phyloP scores from a whole-genome alignment of 2,113 vertebrate genomes.

The Anhinga rufa region DNA sequence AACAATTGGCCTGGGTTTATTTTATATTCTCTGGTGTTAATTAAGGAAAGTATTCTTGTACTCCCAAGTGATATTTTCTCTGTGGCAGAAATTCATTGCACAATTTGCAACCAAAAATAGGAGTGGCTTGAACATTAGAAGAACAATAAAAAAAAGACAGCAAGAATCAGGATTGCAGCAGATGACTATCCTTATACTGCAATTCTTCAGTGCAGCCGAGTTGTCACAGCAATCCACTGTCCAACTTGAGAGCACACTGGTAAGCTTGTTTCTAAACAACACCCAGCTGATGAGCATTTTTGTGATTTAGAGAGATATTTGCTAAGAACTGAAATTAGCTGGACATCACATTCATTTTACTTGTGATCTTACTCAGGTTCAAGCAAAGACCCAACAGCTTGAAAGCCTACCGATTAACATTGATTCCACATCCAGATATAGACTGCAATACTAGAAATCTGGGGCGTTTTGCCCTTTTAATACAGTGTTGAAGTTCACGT shows the following conservation, averaged over 20 bases:
- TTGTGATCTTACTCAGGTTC: neutral
- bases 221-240: neutral
- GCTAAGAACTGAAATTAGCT: neutral
- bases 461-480: neutral
- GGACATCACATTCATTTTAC: neutral
- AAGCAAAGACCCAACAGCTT: neutral
- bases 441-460: neutral
- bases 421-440: neutral
- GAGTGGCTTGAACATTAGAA: neutral
- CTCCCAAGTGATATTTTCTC: neutral
- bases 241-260: neutral
- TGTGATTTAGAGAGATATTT: neutral
- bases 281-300: neutral
- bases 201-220: neutral
- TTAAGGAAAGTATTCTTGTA: neutral
- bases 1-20: neutral
- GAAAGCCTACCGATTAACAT: neutral
- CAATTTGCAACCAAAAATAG: conserved; percentile 8
- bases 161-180: neutral
- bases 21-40: neutral
- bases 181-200: neutral
- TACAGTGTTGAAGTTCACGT: neutral
- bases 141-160: neutral
- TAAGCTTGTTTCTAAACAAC: neutral
- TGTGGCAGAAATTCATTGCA: neutral